A percentile compares a stretch with the other conserved stretches of the same genome.
phyloP scores from a whole-genome alignment of 2,797 vertebrate genomes.

The Gymnocypris eckloni region DNA sequence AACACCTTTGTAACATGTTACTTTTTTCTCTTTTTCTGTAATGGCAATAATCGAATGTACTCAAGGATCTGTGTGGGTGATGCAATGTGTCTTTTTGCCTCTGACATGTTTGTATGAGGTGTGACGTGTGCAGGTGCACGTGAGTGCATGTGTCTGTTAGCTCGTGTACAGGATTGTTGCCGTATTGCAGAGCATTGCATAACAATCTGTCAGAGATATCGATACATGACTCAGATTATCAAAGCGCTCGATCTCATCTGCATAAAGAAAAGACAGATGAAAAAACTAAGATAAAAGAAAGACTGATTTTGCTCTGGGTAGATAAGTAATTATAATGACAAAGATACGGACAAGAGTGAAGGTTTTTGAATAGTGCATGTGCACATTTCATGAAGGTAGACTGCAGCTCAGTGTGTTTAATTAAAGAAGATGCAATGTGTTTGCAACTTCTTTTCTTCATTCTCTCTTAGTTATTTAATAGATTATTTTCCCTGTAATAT shows the following conservation, averaged over 20 bases:
- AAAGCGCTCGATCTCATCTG: conserved; percentile 5
- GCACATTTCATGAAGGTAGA: neutral
- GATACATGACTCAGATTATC: conserved; percentile 5
- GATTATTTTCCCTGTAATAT: neutral
- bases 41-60: neutral
- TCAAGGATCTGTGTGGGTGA: neutral
- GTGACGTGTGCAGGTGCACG: neutral
- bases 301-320: neutral
- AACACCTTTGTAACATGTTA: neutral
- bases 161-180: neutral
- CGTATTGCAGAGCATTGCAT: conserved; percentile 31
- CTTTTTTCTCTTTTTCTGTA: neutral
- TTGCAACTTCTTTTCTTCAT: neutral
- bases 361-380: neutral
- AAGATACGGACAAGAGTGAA: neutral
- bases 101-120: neutral
- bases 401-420: neutral
- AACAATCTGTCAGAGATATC: conserved; percentile 18
- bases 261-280: neutral
- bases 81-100: neutral
- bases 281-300: conserved; percentile 17
- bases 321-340: conserved; percentile 21
- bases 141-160: conserved; percentile 14
- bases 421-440: neutral
- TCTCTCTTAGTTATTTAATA: conserved; percentile 11